Evolutionary conservation across 2,113 vertebrate species (phyloP).

Genomic region (Madoqua kirkii): DNA sequence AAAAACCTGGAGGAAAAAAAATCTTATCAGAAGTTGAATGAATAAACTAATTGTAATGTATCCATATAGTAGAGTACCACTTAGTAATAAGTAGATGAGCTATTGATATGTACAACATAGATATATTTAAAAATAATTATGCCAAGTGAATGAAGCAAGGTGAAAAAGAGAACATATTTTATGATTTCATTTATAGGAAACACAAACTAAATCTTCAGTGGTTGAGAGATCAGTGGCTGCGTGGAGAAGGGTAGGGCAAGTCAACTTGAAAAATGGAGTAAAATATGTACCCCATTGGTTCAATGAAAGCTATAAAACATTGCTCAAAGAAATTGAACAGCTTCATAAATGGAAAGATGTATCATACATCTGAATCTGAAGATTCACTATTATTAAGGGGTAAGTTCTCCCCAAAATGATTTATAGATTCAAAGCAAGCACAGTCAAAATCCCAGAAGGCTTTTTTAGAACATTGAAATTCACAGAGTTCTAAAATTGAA

Average conservation of each 20-base stretch:
- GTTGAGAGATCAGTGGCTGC: neutral
- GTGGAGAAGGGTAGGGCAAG: neutral
- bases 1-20: neutral
- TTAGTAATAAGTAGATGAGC: neutral
- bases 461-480: neutral
- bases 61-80: neutral
- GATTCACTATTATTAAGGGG: neutral
- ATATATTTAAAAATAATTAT: neutral
- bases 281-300: neutral
- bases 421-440: neutral
- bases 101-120: accelerated
- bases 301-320: neutral
- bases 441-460: neutral
- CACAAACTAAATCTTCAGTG: neutral
- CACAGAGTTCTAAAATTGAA: neutral
- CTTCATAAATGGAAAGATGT: neutral
- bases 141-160: neutral
- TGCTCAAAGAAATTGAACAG: neutral
- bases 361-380: neutral
- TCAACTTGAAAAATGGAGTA: neutral
- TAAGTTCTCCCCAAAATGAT: neutral
- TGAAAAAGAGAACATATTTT: neutral
- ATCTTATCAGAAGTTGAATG: neutral
- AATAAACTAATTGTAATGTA: neutral
- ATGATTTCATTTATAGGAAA: neutral